Base-by-base conservation (phyloP, 2,113 vertebrate species). In the Furnarius figulus region DNA sequence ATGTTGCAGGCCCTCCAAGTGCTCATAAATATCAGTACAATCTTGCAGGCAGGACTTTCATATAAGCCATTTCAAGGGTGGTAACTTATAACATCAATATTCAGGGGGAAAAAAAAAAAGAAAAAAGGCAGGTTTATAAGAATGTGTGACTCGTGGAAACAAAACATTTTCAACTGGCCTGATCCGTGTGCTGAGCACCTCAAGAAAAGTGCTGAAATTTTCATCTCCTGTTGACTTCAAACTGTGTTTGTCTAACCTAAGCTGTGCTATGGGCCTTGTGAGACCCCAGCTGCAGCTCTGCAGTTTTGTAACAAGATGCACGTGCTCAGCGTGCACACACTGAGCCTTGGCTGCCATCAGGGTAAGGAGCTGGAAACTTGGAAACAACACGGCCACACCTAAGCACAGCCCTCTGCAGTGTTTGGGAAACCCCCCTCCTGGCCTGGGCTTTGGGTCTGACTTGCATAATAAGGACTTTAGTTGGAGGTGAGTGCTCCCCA, bases 371-470 rank as follows among this genome's bases (percentile, higher is more conserved):
- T 76, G 78, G 23, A 65, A 42, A n/a, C 68, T 87, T 44, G 65
- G 50, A 39, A 55, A 12, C 0, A 3, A 37, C 2, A 0, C 14
- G 42, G 68, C 58, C 81, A 17, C 0, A 0, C 44, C 52, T 65
- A 59, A 14, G 33, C 67, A 20, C 46, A 62, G 67, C 9, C 7
- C 40, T 70, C 12, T 58, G 53, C 89, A 19, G 25, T 67, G 30
- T 42, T 71, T 62, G 84, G 78, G 14, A 77, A 37, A 17, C 5
- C 25, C 23, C 8, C 10, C 78, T 71, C 77, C 70, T 87, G 81
- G 37, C 44, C 71, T 14, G 44, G 30, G 28, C 23, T 49, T 63
- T 25, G 65, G 6, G 21, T 68, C 82, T 84, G 47, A 7, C 22
- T 14, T 27, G 35, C 12, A 23, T 28, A 16, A 14, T n/a, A 4